phyloP scores from a whole-genome alignment of 2,888 invertebrate genomes.

The Scaptomyza polygonia region DNA sequence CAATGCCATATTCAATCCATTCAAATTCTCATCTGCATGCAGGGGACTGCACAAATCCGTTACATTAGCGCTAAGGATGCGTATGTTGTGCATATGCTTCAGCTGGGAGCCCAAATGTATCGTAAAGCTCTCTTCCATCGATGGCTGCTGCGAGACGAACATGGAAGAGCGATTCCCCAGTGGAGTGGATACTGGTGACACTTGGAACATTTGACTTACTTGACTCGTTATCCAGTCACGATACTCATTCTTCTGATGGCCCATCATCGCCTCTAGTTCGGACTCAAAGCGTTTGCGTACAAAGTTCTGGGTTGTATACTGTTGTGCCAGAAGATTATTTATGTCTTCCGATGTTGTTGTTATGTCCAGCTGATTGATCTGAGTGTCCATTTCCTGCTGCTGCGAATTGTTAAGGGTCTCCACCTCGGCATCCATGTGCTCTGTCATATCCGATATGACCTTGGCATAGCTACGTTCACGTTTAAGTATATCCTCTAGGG shows the following conservation, averaged over 20 bases:
- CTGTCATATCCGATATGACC: constrained; percentile 89
- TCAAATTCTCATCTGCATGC: constrained; percentile 84
- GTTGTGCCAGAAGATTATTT: constrained; percentile 91
- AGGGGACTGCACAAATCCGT: constrained; percentile 90
- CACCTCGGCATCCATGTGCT: constrained; percentile 90
- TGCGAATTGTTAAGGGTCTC: constrained; percentile 90
- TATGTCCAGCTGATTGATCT: constrained; percentile 91
- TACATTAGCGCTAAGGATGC: constrained; percentile 93
- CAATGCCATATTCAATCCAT: constrained; percentile 93
- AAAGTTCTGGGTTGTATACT: constrained; percentile 93
- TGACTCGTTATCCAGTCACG: constrained; percentile 91
- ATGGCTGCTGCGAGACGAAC: constrained; percentile 84
- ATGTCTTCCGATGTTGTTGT: constrained; percentile 90
- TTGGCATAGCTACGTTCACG: constrained; percentile 94
- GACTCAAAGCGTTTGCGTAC: constrained; percentile 94
- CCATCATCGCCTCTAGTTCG: constrained; percentile 92
- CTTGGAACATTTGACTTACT: constrained; percentile 82
- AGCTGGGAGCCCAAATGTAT: constrained; percentile 98
- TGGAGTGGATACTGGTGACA: constrained; percentile 80
- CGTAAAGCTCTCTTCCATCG: constrained; percentile 97
- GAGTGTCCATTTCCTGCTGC: constrained; percentile 94
- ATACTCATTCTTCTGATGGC: constrained; percentile 94
- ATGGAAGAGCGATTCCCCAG: constrained; percentile 84
- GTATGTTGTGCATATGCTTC: constrained; percentile 99
- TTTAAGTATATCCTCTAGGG: constrained; percentile 93